Percentiles rank a stretch among this genome's conserved stretches.
Evolutionary conservation across 2,888 invertebrate genomes (phyloP).

Genomic region (Alsophila aescularia): DNA sequence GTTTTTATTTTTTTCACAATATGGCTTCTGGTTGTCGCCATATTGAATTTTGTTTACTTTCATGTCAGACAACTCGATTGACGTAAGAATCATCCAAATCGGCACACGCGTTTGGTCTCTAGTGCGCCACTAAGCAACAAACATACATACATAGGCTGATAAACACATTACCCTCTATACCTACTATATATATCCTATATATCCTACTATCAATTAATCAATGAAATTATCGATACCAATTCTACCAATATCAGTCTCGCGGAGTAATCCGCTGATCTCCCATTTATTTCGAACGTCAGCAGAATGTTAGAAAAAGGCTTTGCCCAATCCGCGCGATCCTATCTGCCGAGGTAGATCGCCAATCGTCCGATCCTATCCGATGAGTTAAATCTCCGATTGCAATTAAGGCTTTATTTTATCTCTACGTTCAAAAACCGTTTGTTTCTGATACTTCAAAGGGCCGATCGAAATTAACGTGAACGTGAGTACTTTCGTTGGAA

Average conservation of each 20-base stretch:
- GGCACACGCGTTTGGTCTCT: no score
- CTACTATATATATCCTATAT: no score
- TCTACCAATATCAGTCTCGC: neutral
- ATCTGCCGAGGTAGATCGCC: neutral
- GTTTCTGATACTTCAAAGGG: conserved; percentile 41
- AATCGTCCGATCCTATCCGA: conserved; percentile 5
- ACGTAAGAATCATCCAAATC: no score
- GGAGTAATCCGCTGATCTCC: neutral
- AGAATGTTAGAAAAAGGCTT: conserved; percentile 1
- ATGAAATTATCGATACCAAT: no score
- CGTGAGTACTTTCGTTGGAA: conserved; percentile 29
- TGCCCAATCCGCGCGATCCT: neutral
- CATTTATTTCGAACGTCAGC: conserved; percentile 22
- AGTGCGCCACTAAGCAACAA: no score
- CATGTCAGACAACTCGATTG: no score
- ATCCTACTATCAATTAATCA: neutral
- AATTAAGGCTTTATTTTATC: conserved; percentile 50
- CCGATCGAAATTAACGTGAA: conserved; percentile 33
- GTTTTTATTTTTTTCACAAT: no score
- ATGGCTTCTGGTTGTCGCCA: no score
- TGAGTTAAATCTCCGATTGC: conserved; percentile 42
- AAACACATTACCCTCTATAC: no score
- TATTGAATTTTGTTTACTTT: no score
- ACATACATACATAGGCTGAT: no score
- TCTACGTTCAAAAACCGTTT: conserved; percentile 36